Base-by-base conservation (phyloP, 2,113 vertebrate genomes). In the Telmatochromis sp. region DNA sequence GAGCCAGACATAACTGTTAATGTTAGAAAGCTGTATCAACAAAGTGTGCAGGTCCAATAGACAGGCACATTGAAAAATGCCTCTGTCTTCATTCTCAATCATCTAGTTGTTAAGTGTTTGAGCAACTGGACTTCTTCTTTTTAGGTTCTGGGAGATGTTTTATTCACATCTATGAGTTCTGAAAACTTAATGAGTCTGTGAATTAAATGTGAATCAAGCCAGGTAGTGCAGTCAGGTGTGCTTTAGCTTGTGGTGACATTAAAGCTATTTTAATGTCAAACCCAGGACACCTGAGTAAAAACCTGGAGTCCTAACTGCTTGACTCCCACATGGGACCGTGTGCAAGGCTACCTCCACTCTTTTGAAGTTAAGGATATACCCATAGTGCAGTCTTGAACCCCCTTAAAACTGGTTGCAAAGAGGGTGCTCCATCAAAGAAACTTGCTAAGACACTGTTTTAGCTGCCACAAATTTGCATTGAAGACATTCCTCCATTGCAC, bases 41-140 rank as follows among this genome's bases (percentile, higher is more conserved):
- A 70, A 15, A 9, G 1, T 65, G 31, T 70, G 65, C 65, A 70
- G 65, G 37, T 42, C 11, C 65, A 70, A 15, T 70, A 23, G n/a
- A n/a, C 17, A 12, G 60, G 10, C 60, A 65, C 31, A 65, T 12
- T 35, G 31, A 65, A 65, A 65, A 65, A 65, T 35, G 6, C 31
- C 60, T 35, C 9, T 65, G 9, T n/a, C 17, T 35, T 63, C 17
- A 33, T 63, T 63, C 31, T 63, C 58, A 63, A 63, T 63, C 58
- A 35, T 63, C 58, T 0, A 63, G 0, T 33, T 63, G 31, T 65
- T 35, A 65, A 35, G 60, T 35, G 60, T 0, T 65, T 65, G 9
- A 65, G 31, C 17, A 65, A 65, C 60, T 65, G 31, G 17, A n/a
- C 17, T 63, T 63, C 58, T 63, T 63, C 57, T 33, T 63, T 63